These are phyloP conservation scores for Bambusicola thoracicus DNA, from an alignment of 2,113 vertebrate species.

Conservation along the genomic window DNA sequence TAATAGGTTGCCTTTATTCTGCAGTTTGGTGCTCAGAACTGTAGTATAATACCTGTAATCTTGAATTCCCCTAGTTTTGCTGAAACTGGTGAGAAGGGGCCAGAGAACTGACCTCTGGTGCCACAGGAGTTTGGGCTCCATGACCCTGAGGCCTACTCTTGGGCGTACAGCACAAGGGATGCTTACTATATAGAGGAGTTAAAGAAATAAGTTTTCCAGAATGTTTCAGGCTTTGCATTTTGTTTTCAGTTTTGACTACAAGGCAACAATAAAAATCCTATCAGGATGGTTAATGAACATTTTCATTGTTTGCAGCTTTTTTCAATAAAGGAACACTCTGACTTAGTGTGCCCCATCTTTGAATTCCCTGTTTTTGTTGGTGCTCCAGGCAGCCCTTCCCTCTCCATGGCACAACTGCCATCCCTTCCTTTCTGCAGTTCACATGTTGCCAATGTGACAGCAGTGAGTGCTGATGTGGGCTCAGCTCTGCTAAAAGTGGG, in stretches of 20 bases:
- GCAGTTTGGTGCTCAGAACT: not conserved
- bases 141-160: not conserved
- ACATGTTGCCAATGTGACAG: not conserved
- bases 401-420: not conserved
- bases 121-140: not conserved
- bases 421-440: not conserved
- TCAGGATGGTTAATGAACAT: not conserved
- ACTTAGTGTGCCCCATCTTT: not conserved
- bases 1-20: not conserved
- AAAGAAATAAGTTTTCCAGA: not conserved
- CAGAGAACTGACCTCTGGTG: not conserved
- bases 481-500: not conserved
- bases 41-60: not conserved
- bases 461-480: not conserved
- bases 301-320: not conserved
- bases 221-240: not conserved
- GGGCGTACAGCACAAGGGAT: not conserved
- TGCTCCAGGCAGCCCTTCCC: not conserved
- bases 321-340: not conserved
- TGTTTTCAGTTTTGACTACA: too few relatives aligned
- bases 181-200: not conserved
- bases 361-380: not conserved
- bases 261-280: not conserved
- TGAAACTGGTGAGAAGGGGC: rapidly evolving
- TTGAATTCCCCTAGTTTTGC: not conserved